Base-by-base conservation (phyloP, 2,113 vertebrate genomes). In the Pomatostomus ruficeps region DNA sequence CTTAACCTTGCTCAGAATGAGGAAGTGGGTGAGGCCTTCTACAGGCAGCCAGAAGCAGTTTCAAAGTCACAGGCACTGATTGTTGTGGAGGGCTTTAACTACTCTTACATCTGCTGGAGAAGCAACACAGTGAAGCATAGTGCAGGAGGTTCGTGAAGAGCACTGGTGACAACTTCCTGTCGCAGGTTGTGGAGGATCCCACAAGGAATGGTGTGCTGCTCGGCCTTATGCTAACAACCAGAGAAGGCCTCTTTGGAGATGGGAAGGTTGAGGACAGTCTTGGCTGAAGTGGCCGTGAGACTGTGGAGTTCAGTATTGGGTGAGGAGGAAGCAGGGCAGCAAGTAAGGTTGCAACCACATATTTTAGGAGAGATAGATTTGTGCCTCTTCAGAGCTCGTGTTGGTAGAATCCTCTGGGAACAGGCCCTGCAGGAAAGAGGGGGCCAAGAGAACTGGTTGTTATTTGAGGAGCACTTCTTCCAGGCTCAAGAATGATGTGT, bases 101-200 rank as follows among this genome's bases (percentile, higher is more conserved):
- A 31, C 29, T n/a, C 31, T 25, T 11, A 10, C 14, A 26, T 35
- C 40, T 55, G 3, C 49, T 46, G 24, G 74, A 42, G 42, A 42
- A 88, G 9, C 11, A 42, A 2, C 31, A 22, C 17, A 28, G 8
- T 48, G 42, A 42, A 62, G 35, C 14, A 26, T 16, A 48, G 38
- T 16, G 10, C 29, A 11, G 46, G 14, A 26, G 15, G 63, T n/a
- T 68, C 0, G 0, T 52, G 38, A 38, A 45, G 43, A 61, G 28
- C 14, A 9, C 2, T 12, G 23, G 11, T 45, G 54, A 8, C 13
- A 38, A 10, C 17, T 43, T 43, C 11, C 36, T 18, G 11, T 43
- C 45, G 14, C 18, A 12, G n/a, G 23, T 6, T 11, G 18, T 2
- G 6, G 8, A 45, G 38, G 14, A 23, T 68, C 46, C 23, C 38